Conservation (phyloP, 30 jellyfish, hydroid and myxozoan species). For the Hydractinia symbiolongicarpus region DNA sequence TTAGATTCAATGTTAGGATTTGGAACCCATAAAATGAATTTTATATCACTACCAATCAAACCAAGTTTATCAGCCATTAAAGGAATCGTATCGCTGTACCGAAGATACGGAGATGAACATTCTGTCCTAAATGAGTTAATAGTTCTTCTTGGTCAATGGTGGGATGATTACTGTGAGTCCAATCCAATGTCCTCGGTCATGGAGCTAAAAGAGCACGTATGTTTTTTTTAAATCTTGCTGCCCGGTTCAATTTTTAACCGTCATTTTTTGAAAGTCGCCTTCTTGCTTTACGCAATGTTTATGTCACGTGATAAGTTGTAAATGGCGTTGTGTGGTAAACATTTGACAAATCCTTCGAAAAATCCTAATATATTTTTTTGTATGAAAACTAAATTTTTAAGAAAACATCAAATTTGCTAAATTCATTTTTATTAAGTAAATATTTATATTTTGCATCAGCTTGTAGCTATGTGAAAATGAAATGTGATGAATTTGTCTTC, state of each 20-base stretch:
- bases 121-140: slow-evolving; percentile 46
- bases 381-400: no score
- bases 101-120: slow-evolving; percentile 68
- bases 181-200: slow-evolving; percentile 35
- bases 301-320: not conserved
- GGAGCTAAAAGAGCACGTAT: slow-evolving; percentile 74
- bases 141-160: slow-evolving; percentile 51
- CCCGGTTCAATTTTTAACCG: not conserved
- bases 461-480: no score
- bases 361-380: no score
- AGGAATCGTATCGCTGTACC: slow-evolving; percentile 46
- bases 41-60: slow-evolving; percentile 37
- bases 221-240: slow-evolving; percentile 10
- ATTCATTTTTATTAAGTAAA: no score
- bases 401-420: no score
- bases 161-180: slow-evolving; percentile 39
- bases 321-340: no score
- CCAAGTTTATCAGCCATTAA: slow-evolving; percentile 56
- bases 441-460: no score
- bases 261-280: not conserved
- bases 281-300: slow-evolving; percentile 1
- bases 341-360: no score
- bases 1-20: slow-evolving; percentile 83
- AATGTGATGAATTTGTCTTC: no score
- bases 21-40: slow-evolving; percentile 80